Evolutionary conservation across 2,888 invertebrate species (phyloP), one percentile per base, ranked within the genome.

Genomic region (Thysanoteuthis rhombus): DNA sequence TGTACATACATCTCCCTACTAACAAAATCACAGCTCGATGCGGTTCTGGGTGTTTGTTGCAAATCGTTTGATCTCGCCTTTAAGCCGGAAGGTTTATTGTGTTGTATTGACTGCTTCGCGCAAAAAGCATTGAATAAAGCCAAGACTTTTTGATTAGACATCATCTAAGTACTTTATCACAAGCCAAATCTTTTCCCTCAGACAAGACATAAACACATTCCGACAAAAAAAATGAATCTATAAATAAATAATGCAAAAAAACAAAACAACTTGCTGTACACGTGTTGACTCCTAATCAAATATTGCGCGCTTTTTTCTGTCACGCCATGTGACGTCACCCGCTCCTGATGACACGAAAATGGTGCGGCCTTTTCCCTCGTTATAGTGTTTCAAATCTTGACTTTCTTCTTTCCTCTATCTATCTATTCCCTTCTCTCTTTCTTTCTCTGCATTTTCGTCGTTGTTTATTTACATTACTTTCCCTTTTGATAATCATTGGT

Each of bases 261-360:
- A 52, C 1, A 52, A 52, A 22, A 22, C 1, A 52, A 22, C 22
- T 22, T n/a, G 12, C 10, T 75, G 10, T 75, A n/a, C 75, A 75
- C 75, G 75, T 75, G 75, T 75, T 75, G 75, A 75, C 75, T 75
- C n/a, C 75, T n/a, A 75, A 75, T 75, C n/a, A 75, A 75, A 75
- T 36, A 75, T 75, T 75, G 75, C 75, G 75, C 75, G n/a, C 75
- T n/a, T 75, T 75, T 75, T 75, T 75, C n/a, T 75, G 32, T 75
- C 75, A n/a, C 75, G 75, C 75, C n/a, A 75, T n/a, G n/a, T 75
- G 75, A 75, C n/a, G 75, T 75, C 75, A 75, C 75, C 75, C 75
- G n/a, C 75, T 36, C 75, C 75, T 75, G 75, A 75, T 75, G 75
- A 75, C 75, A 75, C 75, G 75, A 75, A 75, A n/a, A n/a, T 75